Conservation (phyloP, 1,140 invertebrate genomes). For the Drosophila triauraria region DNA sequence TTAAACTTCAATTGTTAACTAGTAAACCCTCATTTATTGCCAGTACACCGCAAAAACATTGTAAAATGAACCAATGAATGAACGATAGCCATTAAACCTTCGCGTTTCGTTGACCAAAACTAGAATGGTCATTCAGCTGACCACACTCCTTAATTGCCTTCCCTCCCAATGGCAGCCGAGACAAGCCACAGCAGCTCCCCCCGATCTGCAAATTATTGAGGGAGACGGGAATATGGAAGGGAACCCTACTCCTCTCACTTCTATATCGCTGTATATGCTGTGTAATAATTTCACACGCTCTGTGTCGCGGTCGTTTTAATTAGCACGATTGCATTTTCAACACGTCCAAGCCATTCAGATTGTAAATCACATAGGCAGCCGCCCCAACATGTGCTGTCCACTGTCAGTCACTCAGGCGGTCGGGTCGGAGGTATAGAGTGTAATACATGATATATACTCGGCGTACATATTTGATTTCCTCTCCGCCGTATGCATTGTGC, state of each 20-base stretch:
- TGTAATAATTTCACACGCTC: slow-evolving; percentile 77
- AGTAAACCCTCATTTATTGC: neutral
- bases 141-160: slow-evolving; percentile 28
- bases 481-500: slow-evolving; percentile 30
- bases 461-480: slow-evolving; percentile 24
- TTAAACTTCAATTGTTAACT: too few relatives aligned
- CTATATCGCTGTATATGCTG: slow-evolving; percentile 12
- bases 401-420: slow-evolving; percentile 26
- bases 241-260: slow-evolving; percentile 8
- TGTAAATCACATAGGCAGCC: slow-evolving; percentile 72
- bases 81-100: slow-evolving; percentile 3
- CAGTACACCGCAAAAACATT: slow-evolving; percentile 8
- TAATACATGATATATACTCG: slow-evolving; percentile 27
- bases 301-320: slow-evolving; percentile 78
- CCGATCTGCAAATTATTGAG: slow-evolving; percentile 11
- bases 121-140: slow-evolving; percentile 14
- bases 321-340: slow-evolving; percentile 80
- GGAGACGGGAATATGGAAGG: too few relatives aligned
- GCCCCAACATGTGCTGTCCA: slow-evolving; percentile 56
- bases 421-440: slow-evolving; percentile 21
- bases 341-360: slow-evolving; percentile 73
- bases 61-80: slow-evolving; percentile 4
- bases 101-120: neutral
- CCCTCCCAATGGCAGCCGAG: neutral
- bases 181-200: slow-evolving; percentile 5